Evolutionary conservation across 2,797 vertebrate genomes (phyloP), one percentile per base, ranked within the genome.

Genomic region (Aselliscus stoliczkanus): DNA sequence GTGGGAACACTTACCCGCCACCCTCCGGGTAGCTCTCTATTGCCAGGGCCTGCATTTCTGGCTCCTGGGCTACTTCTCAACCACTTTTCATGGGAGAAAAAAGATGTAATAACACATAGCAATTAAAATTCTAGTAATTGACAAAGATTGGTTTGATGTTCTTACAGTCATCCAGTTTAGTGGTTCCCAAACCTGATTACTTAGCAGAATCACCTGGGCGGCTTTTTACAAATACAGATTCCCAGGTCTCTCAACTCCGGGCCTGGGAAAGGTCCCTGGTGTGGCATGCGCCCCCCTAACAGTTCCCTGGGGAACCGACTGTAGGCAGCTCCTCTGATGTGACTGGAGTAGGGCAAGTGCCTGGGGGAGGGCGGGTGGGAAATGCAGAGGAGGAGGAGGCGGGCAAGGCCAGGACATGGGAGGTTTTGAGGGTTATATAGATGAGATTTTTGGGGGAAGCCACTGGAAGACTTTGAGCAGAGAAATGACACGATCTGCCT

Each of bases 111-210:
- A 56, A 58, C 58, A 84, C 50, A 88, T 31, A 64, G 37, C 60
- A 76, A 72, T 95, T 84, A 88, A 89, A 73, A 89, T 86, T 70
- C 42, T 91, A 81, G 69, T 67, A 54, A 14, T n/a, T 79, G 92
- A 54, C 65, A 86, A 44, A 58, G 31, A 14, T 81, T 81, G 65
- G 17, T 31, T 58, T 89, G 69, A 76, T 89, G 12, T 58, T 84
- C 52, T 65, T 56, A 94, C 69, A 72, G 80, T 95, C 47, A 58
- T 94, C 58, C 70, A 84, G 47, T 82, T 67, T 84, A 47, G 17
- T 64, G 44, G 11, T 58, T 94, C 25, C 31, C 20, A 73, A 69
- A 47, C 34, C 73, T 62, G 37, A 67, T 88, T 65, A 65, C 42
- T 17, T 52, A 90, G 12, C 47, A 93, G 76, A 94, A 52, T 89